phyloP scores from a whole-genome alignment of 2,113 vertebrate species.

The Trichomycterus rosablanca region DNA sequence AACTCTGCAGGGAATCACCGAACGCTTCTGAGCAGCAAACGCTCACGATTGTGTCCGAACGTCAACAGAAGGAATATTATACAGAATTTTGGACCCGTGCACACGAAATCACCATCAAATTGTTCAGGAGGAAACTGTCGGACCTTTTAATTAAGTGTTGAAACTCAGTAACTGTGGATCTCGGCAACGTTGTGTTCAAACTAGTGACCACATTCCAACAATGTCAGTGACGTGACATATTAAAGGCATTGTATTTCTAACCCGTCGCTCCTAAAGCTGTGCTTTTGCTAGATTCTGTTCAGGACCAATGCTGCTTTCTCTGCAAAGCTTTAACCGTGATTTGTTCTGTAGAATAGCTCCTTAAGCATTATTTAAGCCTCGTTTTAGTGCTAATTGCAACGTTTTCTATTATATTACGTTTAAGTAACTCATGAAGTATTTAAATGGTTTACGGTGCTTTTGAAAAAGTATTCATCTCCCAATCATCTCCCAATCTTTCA shows the following conservation, averaged over 20 bases:
- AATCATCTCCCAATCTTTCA: too few species aligned
- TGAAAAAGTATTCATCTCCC: too few species aligned
- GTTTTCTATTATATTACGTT: too few species aligned
- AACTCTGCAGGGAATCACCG: slow-evolving; percentile 11
- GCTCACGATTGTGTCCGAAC: slow-evolving; percentile 12
- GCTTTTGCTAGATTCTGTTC: neutral
- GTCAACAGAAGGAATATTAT: slow-evolving; percentile 5
- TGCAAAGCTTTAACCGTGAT: neutral
- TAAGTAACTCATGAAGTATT: too few species aligned
- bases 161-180: too few species aligned
- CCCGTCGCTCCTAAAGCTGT: slow-evolving; percentile 14
- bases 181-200: slow-evolving; percentile 4
- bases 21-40: slow-evolving; percentile 10
- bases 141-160: too few species aligned
- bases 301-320: slow-evolving; percentile 6
- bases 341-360: too few species aligned
- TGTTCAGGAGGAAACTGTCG: too few species aligned
- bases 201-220: slow-evolving; percentile 32
- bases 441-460: too few species aligned
- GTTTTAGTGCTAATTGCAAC: neutral
- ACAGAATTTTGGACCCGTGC: too few species aligned
- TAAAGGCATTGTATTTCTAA: slow-evolving; percentile 24
- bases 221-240: slow-evolving; percentile 7
- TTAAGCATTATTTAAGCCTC: slow-evolving; percentile 1
- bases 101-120: too few species aligned